Conservation (phyloP, 92 coral and sea anemone species). For the Scolanthus callimorphus region DNA sequence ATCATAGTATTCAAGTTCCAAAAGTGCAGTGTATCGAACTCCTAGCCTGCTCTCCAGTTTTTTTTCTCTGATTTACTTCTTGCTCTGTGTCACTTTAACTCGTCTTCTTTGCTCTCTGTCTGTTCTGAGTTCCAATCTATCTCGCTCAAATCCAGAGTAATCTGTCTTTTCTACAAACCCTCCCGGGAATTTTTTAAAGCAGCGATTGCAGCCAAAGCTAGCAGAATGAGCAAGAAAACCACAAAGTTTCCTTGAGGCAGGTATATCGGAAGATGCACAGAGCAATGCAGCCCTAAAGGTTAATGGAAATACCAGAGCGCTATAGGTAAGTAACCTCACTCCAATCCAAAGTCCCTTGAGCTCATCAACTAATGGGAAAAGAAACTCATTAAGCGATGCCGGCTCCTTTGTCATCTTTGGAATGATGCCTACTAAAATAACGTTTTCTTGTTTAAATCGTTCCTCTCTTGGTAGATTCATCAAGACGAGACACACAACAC, state of each 20-base stretch:
- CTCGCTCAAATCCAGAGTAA: conserved; percentile 29
- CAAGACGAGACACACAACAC: too few relatives aligned
- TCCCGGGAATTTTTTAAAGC: conserved; percentile 30
- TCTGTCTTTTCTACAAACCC: conserved; percentile 35
- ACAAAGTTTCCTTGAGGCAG: conserved; percentile 39
- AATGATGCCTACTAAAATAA: too few relatives aligned
- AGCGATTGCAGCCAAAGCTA: conserved; percentile 35
- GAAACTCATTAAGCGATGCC: too few relatives aligned
- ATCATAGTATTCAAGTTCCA: conserved; percentile 29
- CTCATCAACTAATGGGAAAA: too few relatives aligned
- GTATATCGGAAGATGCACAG: too few relatives aligned
- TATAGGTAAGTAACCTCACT: too few relatives aligned
- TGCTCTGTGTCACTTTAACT: background rate
- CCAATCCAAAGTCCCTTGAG: too few relatives aligned
- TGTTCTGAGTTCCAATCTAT: conserved; percentile 13
- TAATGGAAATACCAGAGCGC: too few relatives aligned
- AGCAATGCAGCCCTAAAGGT: too few relatives aligned
- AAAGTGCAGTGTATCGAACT: conserved; percentile 14
- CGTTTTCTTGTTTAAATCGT: too few relatives aligned
- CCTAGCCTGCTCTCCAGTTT: conserved; percentile 22
- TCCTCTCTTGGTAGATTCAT: too few relatives aligned
- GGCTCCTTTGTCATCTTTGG: too few relatives aligned
- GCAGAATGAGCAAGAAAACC: conserved; percentile 23
- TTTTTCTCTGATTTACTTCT: background rate
- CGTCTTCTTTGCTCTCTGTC: conserved; percentile 7